These are phyloP conservation scores for Anguilla megastoma DNA, from an alignment of 2,797 vertebrate genomes.

Conservation along the genomic window DNA sequence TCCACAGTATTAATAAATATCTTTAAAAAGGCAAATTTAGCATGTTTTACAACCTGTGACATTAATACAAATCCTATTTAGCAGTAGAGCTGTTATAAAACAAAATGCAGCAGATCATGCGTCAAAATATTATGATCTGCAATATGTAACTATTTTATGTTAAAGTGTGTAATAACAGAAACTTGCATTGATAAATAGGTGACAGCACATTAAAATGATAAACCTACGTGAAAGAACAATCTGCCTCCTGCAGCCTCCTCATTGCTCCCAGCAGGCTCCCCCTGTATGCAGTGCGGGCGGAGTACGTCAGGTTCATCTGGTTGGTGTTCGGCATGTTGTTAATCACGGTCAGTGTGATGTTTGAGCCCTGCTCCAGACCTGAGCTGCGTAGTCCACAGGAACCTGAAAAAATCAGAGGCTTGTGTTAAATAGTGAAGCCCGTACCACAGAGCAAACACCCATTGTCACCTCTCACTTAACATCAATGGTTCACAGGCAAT, in stretches of 20 bases:
- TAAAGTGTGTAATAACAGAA: not conserved
- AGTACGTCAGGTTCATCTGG: constrained; percentile 28
- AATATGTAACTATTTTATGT: not conserved
- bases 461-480: too few relatives aligned
- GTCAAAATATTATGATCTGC: not conserved
- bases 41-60: not conserved
- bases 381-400: not conserved
- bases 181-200: not conserved
- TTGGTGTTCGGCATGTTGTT: constrained; percentile 27
- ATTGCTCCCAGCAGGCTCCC: constrained; percentile 58
- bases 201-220: not conserved
- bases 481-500: too few relatives aligned
- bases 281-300: constrained; percentile 30
- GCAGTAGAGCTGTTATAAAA: too few relatives aligned
- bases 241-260: constrained; percentile 41
- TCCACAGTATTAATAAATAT: not conserved
- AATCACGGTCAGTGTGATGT: constrained; percentile 48
- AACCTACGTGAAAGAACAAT: constrained; percentile 53
- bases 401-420: not conserved
- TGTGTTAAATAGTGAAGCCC: not conserved
- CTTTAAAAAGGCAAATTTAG: too few relatives aligned
- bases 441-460: too few relatives aligned
- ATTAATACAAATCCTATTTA: not conserved
- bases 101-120: not conserved
- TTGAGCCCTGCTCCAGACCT: not conserved